phyloP scores from a whole-genome alignment of 2,797 vertebrate species.

The Eulemur coronatus region DNA sequence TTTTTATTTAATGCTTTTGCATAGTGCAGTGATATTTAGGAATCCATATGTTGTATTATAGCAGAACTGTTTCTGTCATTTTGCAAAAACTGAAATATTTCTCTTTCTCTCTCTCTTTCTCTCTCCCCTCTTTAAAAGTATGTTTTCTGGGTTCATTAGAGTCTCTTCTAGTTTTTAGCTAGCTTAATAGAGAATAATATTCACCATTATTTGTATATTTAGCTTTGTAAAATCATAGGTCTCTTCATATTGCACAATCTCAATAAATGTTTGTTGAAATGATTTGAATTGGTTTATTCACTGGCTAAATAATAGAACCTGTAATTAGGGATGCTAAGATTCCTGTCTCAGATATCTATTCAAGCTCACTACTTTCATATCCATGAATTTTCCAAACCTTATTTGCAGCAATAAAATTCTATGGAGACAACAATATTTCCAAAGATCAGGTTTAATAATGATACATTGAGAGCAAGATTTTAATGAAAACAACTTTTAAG shows the following conservation, averaged over 20 bases:
- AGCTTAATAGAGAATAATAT: slow-evolving; percentile 55
- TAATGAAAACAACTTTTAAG: slow-evolving; percentile 35
- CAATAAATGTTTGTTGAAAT: slow-evolving; percentile 69
- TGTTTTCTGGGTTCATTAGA: slow-evolving; percentile 50
- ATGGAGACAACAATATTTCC: slow-evolving; percentile 7
- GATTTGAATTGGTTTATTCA: slow-evolving; percentile 66
- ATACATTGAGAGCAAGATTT: background rate
- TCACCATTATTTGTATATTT: slow-evolving; percentile 43
- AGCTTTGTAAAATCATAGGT: slow-evolving; percentile 64
- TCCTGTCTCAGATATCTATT: slow-evolving; percentile 49
- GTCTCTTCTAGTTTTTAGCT: slow-evolving; percentile 27
- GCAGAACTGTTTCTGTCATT: background rate
- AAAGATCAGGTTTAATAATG: slow-evolving; percentile 36
- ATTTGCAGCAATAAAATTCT: slow-evolving; percentile 60
- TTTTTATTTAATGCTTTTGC: background rate
- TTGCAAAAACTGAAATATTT: background rate
- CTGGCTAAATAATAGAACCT: slow-evolving; percentile 67
- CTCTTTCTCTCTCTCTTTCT: background rate
- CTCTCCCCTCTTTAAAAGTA: background rate
- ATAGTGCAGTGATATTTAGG: background rate
- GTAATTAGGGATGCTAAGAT: slow-evolving; percentile 63
- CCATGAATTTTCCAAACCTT: slow-evolving; percentile 52
- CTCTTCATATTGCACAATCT: slow-evolving; percentile 61
- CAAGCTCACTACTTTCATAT: slow-evolving; percentile 5
- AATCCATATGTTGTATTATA: background rate